phyloP scores from a whole-genome alignment of 1,140 invertebrate genomes.

The Tetramorium alpestre region DNA sequence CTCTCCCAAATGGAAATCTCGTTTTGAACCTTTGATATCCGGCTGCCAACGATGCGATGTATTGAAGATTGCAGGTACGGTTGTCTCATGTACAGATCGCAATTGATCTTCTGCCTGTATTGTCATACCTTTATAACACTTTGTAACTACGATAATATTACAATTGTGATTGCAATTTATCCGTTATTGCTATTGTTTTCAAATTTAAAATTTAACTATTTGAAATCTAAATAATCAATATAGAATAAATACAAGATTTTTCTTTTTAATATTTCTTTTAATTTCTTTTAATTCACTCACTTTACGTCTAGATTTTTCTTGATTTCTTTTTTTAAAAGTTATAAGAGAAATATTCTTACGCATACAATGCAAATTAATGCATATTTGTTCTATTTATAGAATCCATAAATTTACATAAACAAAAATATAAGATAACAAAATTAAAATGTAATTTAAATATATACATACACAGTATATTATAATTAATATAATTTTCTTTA shows the following conservation, averaged over 20 bases:
- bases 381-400: neutral
- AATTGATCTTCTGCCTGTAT: neutral
- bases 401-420: neutral
- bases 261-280: conserved; percentile 4
- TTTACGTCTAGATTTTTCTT: neutral
- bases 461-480: neutral
- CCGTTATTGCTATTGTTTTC: neutral
- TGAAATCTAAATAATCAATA: neutral
- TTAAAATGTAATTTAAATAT: neutral
- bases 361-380: neutral
- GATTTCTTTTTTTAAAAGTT: neutral
- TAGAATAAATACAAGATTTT: neutral
- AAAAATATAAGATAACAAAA: conserved; percentile 1
- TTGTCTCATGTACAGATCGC: neutral
- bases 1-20: conserved; percentile 37
- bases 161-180: neutral
- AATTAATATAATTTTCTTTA: neutral
- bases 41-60: conserved; percentile 1
- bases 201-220: neutral
- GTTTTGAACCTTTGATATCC: conserved; percentile 43
- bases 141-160: neutral
- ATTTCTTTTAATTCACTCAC: no score
- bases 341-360: neutral
- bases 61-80: neutral
- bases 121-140: neutral